phyloP scores from a whole-genome alignment of 2,797 vertebrate species.

The Eidolon dupreanum region DNA sequence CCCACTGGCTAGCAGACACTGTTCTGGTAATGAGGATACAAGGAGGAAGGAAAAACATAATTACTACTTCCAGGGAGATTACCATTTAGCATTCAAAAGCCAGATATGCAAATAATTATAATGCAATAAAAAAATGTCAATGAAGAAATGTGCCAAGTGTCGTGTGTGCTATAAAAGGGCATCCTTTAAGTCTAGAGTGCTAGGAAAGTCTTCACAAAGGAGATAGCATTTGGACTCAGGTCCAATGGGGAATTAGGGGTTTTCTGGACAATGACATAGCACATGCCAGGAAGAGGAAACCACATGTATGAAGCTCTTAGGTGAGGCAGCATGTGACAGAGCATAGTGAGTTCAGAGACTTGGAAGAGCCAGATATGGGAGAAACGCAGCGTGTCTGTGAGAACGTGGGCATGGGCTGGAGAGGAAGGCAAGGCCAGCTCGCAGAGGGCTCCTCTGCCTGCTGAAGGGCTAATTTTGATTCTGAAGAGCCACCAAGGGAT shows the following conservation, averaged over 20 bases:
- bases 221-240: neutral
- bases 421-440: neutral
- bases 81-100: neutral
- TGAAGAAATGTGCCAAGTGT: neutral
- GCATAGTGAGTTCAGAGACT: neutral
- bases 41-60: neutral
- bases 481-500: neutral
- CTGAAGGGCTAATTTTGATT: neutral
- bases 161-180: neutral
- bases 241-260: neutral
- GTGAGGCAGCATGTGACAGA: neutral
- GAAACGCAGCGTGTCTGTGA: neutral
- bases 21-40: neutral
- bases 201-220: neutral
- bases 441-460: neutral
- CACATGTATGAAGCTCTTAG: neutral
- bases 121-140: neutral
- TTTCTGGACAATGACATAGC: neutral
- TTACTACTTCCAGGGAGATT: neutral
- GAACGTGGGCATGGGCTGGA: neutral
- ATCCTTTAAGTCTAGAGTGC: neutral
- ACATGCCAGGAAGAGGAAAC: neutral
- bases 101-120: neutral
- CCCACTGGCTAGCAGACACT: neutral
- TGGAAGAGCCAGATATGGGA: neutral